phyloP scores from a whole-genome alignment of 2,888 invertebrate species.

The Lasiommata megera region DNA sequence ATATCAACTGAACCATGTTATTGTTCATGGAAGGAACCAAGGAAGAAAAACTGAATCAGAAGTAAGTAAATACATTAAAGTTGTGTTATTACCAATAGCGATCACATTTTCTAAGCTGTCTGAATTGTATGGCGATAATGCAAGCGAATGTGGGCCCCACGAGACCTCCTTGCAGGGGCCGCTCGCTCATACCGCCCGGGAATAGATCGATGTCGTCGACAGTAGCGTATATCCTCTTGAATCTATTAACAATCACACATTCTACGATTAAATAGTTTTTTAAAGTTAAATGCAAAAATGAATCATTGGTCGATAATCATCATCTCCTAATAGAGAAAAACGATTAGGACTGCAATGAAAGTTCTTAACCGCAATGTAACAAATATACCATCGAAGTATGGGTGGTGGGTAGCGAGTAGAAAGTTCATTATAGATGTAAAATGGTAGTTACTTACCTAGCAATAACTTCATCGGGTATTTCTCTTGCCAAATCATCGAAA shows the following conservation, averaged over 20 bases:
- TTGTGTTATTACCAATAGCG: conserved; percentile 87
- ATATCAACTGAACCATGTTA: no score
- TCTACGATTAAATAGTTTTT: background rate
- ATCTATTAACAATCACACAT: conserved; percentile 49
- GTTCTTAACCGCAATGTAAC: no score
- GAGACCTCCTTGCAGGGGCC: conserved; percentile 92
- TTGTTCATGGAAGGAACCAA: no score
- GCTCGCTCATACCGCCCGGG: conserved; percentile 96
- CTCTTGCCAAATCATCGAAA: conserved; percentile 93
- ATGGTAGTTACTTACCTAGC: conserved; percentile 62
- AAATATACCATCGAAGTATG: no score
- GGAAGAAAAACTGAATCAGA: no score
- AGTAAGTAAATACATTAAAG: no score
- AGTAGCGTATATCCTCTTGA: conserved; percentile 91
- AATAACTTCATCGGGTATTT: conserved; percentile 92
- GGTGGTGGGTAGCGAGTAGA: no score
- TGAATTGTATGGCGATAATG: conserved; percentile 96
- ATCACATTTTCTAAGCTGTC: conserved; percentile 95
- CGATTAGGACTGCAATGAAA: no score
- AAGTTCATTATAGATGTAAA: no score
- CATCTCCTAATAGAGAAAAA: no score
- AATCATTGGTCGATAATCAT: no score
- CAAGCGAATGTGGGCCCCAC: conserved; percentile 97
- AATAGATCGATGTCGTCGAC: conserved; percentile 98
- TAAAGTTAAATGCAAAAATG: no score